Conservation (phyloP, 2,888 invertebrate genomes). For the Ecdyonurus torrentis region DNA sequence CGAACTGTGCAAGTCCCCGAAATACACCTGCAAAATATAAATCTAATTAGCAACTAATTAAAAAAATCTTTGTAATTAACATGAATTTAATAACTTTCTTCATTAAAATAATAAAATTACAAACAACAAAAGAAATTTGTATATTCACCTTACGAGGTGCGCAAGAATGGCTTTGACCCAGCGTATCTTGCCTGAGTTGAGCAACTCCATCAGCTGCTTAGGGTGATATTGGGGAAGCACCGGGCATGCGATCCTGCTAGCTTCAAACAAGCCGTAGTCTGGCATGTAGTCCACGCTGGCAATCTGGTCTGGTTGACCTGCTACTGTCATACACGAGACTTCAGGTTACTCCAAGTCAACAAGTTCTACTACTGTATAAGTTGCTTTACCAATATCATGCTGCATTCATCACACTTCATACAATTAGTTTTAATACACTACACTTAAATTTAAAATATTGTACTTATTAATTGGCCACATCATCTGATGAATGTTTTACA, state of each 20-base stretch:
- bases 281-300: constrained; percentile 66
- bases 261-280: constrained; percentile 90
- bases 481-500: too few relatives aligned
- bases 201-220: constrained; percentile 92
- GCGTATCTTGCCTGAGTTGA: constrained; percentile 94
- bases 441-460: too few relatives aligned
- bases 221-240: constrained; percentile 98
- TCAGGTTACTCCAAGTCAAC: too few relatives aligned
- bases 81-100: neutral
- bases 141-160: constrained; percentile 71
- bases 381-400: too few relatives aligned
- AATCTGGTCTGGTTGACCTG: constrained; percentile 14
- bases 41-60: constrained; percentile 12
- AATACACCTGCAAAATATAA: constrained; percentile 33
- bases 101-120: constrained; percentile 13
- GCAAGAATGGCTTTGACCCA: constrained; percentile 97
- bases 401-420: too few relatives aligned
- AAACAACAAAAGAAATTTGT: constrained; percentile 19
- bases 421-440: too few relatives aligned
- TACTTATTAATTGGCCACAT: too few relatives aligned
- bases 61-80: neutral
- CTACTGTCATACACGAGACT: neutral
- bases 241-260: constrained; percentile 90
- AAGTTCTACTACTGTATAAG: too few relatives aligned
- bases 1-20: constrained; percentile 39